phyloP scores from a whole-genome alignment of 2,888 invertebrate species.

The Nomada flava region DNA sequence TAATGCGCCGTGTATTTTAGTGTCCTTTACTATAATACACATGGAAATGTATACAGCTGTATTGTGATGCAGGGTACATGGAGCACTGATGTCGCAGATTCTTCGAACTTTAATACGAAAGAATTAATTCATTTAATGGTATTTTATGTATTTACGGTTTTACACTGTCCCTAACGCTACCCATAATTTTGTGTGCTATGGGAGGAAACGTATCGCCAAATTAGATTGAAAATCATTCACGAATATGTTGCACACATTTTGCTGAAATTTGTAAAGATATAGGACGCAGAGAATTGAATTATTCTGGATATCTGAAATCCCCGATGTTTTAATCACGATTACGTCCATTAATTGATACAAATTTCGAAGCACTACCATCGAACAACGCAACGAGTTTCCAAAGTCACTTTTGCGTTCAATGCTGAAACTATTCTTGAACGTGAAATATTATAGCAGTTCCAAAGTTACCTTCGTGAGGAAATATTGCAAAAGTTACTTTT shows the following conservation, averaged over 20 bases:
- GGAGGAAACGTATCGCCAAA: neutral
- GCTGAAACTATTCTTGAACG: slow-evolving; percentile 16
- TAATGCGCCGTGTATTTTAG: too few relatives aligned
- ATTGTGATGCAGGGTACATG: too few relatives aligned
- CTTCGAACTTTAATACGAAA: too few relatives aligned
- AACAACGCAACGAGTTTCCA: slow-evolving; percentile 5
- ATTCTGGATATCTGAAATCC: neutral
- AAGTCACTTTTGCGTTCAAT: slow-evolving; percentile 19
- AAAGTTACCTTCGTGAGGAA: slow-evolving; percentile 15
- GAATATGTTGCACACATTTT: too few relatives aligned
- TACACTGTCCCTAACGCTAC: too few relatives aligned
- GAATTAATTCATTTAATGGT: too few relatives aligned
- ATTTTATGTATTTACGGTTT: too few relatives aligned
- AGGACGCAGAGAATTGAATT: neutral
- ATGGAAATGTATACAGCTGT: too few relatives aligned
- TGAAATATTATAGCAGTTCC: slow-evolving; percentile 25
- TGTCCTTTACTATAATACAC: too few relatives aligned
- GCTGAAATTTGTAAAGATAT: neutral
- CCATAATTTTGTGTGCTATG: too few relatives aligned
- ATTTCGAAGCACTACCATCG: neutral
- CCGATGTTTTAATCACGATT: neutral
- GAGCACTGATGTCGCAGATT: too few relatives aligned
- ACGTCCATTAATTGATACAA: neutral
- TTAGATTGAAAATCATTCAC: neutral
- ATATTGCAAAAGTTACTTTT: slow-evolving; percentile 20